phyloP scores from a whole-genome alignment of 2,888 invertebrate genomes.

The Eilema griseolum region DNA sequence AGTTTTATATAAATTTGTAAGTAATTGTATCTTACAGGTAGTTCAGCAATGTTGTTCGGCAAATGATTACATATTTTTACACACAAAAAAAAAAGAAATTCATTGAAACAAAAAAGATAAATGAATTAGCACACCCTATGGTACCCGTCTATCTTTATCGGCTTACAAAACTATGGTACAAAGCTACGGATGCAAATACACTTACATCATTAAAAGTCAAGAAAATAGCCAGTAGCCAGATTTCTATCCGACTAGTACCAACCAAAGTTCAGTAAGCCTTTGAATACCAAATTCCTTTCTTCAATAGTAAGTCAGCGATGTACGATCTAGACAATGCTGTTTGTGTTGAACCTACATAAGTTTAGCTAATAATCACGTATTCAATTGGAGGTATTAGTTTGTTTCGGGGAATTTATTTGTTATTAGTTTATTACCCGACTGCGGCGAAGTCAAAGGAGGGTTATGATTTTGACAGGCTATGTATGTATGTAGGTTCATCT shows the following conservation, averaged over 20 bases:
- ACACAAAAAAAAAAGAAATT: too few relatives aligned
- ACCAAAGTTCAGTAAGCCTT: conserved; percentile 52
- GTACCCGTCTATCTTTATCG: not conserved
- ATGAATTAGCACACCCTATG: too few relatives aligned
- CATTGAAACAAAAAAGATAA: too few relatives aligned
- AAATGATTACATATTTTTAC: too few relatives aligned
- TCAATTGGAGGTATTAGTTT: conserved; percentile 11
- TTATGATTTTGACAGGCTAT: too few relatives aligned
- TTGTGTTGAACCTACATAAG: conserved; percentile 60
- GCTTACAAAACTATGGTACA: conserved; percentile 21
- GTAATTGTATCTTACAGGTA: too few relatives aligned
- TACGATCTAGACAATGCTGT: conserved; percentile 58
- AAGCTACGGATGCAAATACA: conserved; percentile 2
- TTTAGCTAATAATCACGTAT: conserved; percentile 12
- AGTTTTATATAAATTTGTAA: too few relatives aligned
- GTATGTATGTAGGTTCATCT: too few relatives aligned
- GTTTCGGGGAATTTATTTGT: not conserved
- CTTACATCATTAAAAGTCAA: conserved; percentile 27
- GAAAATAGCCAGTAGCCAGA: conserved; percentile 34
- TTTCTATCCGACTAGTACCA: conserved; percentile 28
- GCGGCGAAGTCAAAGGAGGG: too few relatives aligned
- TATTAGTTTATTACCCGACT: too few relatives aligned
- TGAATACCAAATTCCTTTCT: conserved; percentile 56
- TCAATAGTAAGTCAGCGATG: conserved; percentile 52
- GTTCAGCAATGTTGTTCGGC: too few relatives aligned